A percentile compares a stretch with the other conserved stretches of the same genome.
These are phyloP conservation scores for Muscicapa striata DNA, from an alignment of 2,797 vertebrate genomes.

Conservation along the genomic window DNA sequence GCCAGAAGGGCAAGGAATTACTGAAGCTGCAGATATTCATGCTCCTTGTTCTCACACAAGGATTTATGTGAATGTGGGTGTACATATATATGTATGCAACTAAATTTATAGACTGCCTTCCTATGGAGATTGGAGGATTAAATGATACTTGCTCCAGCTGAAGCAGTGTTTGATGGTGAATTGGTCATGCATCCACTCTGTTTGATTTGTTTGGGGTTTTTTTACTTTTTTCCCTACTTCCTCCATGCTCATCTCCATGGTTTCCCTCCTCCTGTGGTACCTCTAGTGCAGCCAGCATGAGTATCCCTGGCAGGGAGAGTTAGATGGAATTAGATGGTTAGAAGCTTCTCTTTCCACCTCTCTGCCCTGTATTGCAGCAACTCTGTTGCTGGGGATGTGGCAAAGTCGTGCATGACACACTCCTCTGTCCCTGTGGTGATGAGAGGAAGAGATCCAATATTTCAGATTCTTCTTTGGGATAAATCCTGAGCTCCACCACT, in stretches of 20 bases:
- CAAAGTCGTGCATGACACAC: accelerated
- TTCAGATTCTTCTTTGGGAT: not conserved
- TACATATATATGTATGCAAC: not conserved
- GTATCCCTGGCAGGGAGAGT: not conserved
- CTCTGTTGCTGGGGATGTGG: not conserved
- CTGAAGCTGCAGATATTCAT: not conserved
- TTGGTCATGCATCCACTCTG: not conserved
- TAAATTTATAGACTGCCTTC: not conserved
- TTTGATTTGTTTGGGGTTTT: not conserved
- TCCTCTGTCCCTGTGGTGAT: not conserved
- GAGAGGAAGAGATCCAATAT: not conserved
- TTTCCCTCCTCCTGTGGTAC: not conserved
- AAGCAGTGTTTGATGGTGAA: not conserved
- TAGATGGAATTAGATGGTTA: accelerated
- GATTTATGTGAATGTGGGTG: conserved; percentile 11
- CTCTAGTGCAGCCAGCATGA: not conserved
- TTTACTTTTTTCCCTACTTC: not conserved
- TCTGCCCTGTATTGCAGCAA: not conserved
- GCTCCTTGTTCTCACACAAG: not conserved
- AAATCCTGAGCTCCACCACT: not conserved
- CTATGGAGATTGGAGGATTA: not conserved
- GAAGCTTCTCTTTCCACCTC: not conserved
- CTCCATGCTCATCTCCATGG: not conserved
- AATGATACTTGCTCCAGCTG: not conserved
- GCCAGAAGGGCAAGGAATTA: not conserved